phyloP scores from a whole-genome alignment of 2,888 invertebrate species.

The Drosophila nigritarsus region DNA sequence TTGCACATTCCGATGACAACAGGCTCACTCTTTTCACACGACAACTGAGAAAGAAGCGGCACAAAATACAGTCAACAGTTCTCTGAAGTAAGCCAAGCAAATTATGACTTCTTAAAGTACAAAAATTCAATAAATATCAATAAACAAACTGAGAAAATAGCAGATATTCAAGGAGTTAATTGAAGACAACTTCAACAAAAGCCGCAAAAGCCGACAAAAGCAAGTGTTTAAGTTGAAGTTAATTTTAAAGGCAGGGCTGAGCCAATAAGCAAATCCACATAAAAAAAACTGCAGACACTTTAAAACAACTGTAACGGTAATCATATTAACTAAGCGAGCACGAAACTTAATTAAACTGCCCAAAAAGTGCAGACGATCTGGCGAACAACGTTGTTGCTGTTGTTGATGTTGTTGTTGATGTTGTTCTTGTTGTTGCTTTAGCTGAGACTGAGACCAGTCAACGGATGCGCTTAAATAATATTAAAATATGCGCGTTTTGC shows the following conservation, averaged over 20 bases:
- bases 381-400: conserved; percentile 10
- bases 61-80: conserved; percentile 5
- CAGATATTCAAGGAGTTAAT: conserved; percentile 49
- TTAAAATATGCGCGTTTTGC: conserved; percentile 63
- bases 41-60: background rate
- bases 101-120: conserved; percentile 47
- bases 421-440: conserved; percentile 3
- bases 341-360: conserved; percentile 71
- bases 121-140: conserved; percentile 76
- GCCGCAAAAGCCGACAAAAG: conserved; percentile 47
- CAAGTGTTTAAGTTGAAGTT: conserved; percentile 23
- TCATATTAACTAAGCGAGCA: conserved; percentile 61
- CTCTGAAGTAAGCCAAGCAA: conserved; percentile 32
- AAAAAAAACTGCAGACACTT: conserved; percentile 16
- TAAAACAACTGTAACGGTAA: conserved; percentile 64
- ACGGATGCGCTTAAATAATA: conserved; percentile 65
- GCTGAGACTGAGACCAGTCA: conserved; percentile 21
- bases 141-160: conserved; percentile 38
- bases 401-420: conserved; percentile 10
- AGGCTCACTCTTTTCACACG: conserved; percentile 17
- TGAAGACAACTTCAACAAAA: conserved; percentile 50
- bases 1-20: conserved; percentile 14
- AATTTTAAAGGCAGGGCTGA: conserved; percentile 20
- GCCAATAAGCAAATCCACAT: conserved; percentile 34
- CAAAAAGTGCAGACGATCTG: conserved; percentile 42